Conservation (phyloP, 2,888 invertebrate genomes). For the Geophilus truncorum region DNA sequence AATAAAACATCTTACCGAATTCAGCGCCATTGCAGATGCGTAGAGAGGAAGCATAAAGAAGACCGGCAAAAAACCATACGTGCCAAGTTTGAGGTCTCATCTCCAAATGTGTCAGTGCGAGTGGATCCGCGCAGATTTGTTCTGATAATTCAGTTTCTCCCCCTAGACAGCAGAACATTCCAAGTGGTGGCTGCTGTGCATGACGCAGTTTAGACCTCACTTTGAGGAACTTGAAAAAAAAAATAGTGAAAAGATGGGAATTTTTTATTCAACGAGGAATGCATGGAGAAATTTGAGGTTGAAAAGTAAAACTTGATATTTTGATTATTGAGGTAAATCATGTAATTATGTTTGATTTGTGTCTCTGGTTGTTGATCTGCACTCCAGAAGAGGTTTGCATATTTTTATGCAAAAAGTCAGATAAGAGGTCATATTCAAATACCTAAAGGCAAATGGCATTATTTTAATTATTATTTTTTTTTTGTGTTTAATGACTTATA, state of each 20-base stretch:
- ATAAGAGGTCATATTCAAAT: conserved; percentile 11
- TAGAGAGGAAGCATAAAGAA: background rate
- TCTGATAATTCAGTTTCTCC: conserved; percentile 21
- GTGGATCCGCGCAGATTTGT: conserved; percentile 19
- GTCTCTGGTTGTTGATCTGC: background rate
- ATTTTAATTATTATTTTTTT: background rate
- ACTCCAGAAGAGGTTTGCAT: background rate
- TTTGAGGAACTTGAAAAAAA: background rate
- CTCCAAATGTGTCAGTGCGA: conserved; percentile 23
- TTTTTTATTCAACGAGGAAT: background rate
- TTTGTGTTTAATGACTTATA: background rate
- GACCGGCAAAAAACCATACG: conserved; percentile 6
- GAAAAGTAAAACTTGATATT: background rate
- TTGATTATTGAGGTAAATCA: background rate
- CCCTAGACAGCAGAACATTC: conserved; percentile 17
- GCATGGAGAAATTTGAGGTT: background rate
- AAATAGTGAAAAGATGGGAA: background rate
- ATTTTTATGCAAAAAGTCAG: background rate
- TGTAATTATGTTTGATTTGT: conserved; percentile 21
- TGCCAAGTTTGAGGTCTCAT: background rate
- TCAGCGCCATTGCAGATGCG: background rate
- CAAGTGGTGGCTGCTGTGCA: background rate
- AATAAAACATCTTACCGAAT: background rate
- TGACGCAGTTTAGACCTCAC: background rate
- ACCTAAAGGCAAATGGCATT: background rate